These are phyloP conservation scores for Pogonocherus hispidulus DNA, from an alignment of 2,888 invertebrate genomes.

Conservation along the genomic window DNA sequence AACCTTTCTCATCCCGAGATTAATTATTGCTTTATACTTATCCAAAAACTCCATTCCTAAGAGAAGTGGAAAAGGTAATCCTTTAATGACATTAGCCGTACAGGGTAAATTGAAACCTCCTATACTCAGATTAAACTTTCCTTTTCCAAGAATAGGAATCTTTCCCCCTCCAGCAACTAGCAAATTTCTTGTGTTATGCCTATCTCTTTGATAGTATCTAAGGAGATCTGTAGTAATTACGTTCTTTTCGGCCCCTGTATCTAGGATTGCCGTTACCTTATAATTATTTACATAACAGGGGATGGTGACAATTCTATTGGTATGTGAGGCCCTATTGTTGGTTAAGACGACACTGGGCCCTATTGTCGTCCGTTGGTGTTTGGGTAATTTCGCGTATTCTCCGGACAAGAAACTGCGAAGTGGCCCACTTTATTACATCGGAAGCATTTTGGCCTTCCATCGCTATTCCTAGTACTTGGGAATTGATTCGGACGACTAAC, in stretches of 20 bases:
- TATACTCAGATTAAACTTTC: neutral
- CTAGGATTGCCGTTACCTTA: neutral
- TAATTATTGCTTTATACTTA: neutral
- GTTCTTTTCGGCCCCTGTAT: conserved; percentile 10
- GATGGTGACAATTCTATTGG: neutral
- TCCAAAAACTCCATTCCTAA: neutral
- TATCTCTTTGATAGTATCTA: neutral
- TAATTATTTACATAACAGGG: neutral
- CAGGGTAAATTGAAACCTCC: neutral
- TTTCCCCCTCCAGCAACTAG: conserved; percentile 3
- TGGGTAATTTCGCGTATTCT: conserved; percentile 14
- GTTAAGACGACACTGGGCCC: conserved; percentile 16
- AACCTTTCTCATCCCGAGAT: neutral
- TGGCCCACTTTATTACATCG: conserved; percentile 19
- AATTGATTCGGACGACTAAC: neutral
- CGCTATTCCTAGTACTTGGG: conserved; percentile 13
- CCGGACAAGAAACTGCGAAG: conserved; percentile 7
- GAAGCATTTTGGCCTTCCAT: conserved; percentile 25
- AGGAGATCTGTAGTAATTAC: neutral
- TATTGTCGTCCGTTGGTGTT: conserved; percentile 14
- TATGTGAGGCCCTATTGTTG: neutral
- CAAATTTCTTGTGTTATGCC: neutral
- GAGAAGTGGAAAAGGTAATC: neutral
- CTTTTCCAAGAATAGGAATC: neutral
- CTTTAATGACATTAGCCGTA: neutral